Percentiles rank a stretch among this genome's conserved stretches.
phyloP scores from a whole-genome alignment of 1,140 invertebrate genomes.

The Drosophila sp. region DNA sequence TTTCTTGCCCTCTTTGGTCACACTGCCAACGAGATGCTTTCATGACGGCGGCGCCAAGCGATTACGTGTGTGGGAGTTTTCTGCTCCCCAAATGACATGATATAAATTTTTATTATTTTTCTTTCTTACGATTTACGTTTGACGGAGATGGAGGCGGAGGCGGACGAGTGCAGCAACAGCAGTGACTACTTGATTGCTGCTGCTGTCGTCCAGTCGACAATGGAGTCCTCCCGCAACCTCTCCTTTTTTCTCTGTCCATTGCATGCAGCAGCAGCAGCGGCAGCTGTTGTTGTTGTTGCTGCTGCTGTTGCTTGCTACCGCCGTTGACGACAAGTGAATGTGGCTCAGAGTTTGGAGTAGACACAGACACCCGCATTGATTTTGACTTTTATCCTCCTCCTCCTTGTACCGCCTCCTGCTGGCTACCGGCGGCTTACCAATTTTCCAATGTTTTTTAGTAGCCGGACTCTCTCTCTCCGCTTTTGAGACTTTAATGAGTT shows the following conservation, averaged over 20 bases:
- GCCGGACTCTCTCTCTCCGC: conserved; percentile 4
- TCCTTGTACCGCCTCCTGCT: background rate
- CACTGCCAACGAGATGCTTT: background rate
- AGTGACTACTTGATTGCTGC: conserved; percentile 11
- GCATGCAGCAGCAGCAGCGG: conserved; percentile 8
- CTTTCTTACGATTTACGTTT: conserved; percentile 30
- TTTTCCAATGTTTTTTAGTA: conserved; percentile 19
- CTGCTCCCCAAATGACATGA: conserved; percentile 51
- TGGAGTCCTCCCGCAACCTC: conserved; percentile 1
- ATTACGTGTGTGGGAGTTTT: conserved; percentile 48
- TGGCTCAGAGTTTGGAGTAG: conserved; percentile 23
- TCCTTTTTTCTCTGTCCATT: conserved; percentile 6
- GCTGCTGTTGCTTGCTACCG: conserved; percentile 11
- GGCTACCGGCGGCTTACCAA: background rate
- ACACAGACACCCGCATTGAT: conserved; percentile 57
- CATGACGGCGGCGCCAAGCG: conserved; percentile 8
- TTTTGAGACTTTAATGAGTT: conserved; percentile 22
- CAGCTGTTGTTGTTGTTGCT: conserved; percentile 21
- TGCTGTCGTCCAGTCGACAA: conserved; percentile 28
- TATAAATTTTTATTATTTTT: conserved; percentile 53
- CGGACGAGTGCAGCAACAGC: background rate
- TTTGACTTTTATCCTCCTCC: conserved; percentile 26
- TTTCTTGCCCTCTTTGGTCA: background rate
- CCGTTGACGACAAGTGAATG: conserved; percentile 53
- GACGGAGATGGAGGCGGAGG: background rate